A percentile compares a stretch with the other conserved stretches of the same genome.
phyloP scores from a whole-genome alignment of 2,888 invertebrate genomes.

The Perdita meconis region DNA sequence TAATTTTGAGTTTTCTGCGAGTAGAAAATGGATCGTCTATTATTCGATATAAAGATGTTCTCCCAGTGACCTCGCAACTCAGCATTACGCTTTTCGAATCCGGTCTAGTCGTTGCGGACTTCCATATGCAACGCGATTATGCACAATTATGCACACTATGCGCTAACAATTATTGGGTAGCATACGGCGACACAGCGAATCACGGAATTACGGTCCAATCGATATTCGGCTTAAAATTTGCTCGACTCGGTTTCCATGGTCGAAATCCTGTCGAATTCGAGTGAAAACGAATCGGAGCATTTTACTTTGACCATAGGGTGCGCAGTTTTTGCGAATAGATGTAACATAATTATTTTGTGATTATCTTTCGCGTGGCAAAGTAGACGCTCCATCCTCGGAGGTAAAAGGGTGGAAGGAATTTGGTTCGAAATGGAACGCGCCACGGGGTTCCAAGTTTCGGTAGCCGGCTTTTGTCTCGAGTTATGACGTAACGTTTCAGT shows the following conservation, averaged over 20 bases:
- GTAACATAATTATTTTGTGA: too few relatives aligned
- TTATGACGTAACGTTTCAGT: conserved; percentile 54
- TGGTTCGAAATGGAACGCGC: conserved; percentile 32
- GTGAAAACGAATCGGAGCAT: conserved; percentile 20
- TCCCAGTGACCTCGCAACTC: conserved; percentile 19
- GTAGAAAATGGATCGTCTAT: conserved; percentile 36
- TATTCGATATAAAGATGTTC: conserved; percentile 27
- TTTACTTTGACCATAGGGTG: too few relatives aligned
- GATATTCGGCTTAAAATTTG: conserved; percentile 32
- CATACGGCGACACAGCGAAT: conserved; percentile 22
- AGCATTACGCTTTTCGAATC: conserved; percentile 22
- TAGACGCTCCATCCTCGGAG: conserved; percentile 10
- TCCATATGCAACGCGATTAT: conserved; percentile 27
- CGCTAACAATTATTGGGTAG: conserved; percentile 34
- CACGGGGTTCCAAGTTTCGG: conserved; percentile 37
- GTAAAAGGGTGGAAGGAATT: conserved; percentile 47
- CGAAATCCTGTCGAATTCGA: too few relatives aligned
- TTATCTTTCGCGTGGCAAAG: too few relatives aligned
- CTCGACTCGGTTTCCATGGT: too few relatives aligned
- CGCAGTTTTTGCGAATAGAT: too few relatives aligned
- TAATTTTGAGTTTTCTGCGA: too few relatives aligned
- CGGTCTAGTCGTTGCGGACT: background rate
- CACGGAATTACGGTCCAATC: conserved; percentile 28
- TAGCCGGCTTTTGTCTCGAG: conserved; percentile 44
- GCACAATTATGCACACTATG: conserved; percentile 13